A percentile compares a stretch with the other conserved stretches of the same genome.
These are phyloP conservation scores for Tupiocoris notatus DNA, from an alignment of 2,888 invertebrate genomes.

Conservation along the genomic window DNA sequence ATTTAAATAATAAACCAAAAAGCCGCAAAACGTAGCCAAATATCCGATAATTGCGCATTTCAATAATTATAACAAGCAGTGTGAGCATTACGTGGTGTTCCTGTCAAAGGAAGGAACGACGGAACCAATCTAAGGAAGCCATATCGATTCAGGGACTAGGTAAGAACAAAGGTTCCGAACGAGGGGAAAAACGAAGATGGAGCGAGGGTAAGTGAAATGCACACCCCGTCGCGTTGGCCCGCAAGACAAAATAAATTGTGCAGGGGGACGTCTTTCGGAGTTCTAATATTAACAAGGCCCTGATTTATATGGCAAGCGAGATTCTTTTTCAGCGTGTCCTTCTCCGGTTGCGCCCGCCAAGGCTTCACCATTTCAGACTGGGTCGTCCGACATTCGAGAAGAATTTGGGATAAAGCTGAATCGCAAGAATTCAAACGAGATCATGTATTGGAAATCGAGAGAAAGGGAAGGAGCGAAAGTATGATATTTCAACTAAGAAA, in stretches of 20 bases:
- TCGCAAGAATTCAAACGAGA: too few relatives aligned
- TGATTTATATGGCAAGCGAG: constrained; percentile 19
- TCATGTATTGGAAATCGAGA: too few relatives aligned
- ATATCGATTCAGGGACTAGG: neutral
- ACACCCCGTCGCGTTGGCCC: neutral
- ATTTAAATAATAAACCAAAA: too few relatives aligned
- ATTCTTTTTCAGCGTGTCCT: constrained; percentile 1
- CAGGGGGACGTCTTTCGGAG: constrained; percentile 20
- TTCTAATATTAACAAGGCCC: constrained; percentile 32
- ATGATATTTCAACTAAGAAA: too few relatives aligned
- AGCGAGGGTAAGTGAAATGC: neutral
- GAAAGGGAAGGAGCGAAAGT: too few relatives aligned
- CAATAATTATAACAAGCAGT: too few relatives aligned
- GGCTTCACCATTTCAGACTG: neutral
- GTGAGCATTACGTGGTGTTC: too few relatives aligned
- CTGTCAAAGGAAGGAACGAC: too few relatives aligned
- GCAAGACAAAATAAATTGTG: constrained; percentile 26
- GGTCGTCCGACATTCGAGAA: neutral
- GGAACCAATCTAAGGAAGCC: too few relatives aligned
- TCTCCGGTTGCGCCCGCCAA: neutral
- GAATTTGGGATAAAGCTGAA: neutral
- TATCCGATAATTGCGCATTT: too few relatives aligned
- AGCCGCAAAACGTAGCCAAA: too few relatives aligned
- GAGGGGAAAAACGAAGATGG: neutral
- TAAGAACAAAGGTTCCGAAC: neutral